Base-by-base conservation (phyloP, 2,888 invertebrate species). In the Dynastes maya region DNA sequence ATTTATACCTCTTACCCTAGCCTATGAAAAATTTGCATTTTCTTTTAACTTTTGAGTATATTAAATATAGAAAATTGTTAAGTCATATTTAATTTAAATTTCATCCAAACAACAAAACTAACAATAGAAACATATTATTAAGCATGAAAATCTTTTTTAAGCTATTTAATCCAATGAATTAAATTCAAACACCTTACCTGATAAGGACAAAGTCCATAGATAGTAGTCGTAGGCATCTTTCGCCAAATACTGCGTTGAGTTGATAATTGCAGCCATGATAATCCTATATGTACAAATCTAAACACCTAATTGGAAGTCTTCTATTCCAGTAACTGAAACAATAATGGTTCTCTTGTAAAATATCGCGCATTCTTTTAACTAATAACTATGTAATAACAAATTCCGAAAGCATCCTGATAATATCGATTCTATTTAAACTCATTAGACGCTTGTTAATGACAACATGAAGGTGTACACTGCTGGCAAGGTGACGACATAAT, bases 191-290 rank as follows among this genome's bases (percentile, higher is more conserved):
- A 49, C 40, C 70, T 90, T 89, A 95, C 95, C 95, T 89, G 95
- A 93, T 79, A 95, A 89, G 79, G 94, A 94, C 82, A 95, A 88
- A 0, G 95, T 94, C 95, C 95, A 95, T 82, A 93, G 86, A 85
- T 95, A 95, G 86, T 94, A 95, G 82, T 93, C 92, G 84, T 94
- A 94, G 0, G 91, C 91, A 63, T 89, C 89, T 83, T 90, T 89
- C 53, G 92, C 83, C 53, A 91, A 89, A 77, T 88, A 89, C 83
- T 91, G 90, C 61, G 92, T 92, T 6, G 91, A 90, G 87, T 92
- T 92, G 65, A 91, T 72, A 74, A 83, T 63, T 16, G 82, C 76
- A 16, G 81, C 80, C 83, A 84, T 84, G 40, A 16, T 81, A 32
- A 49, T 45, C 74, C 16, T 40, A 9, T 32, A 27, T 32, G 63